Evolutionary conservation across 2,113 vertebrate species (phyloP).

Genomic region (Heterotilapia buettikoferi): DNA sequence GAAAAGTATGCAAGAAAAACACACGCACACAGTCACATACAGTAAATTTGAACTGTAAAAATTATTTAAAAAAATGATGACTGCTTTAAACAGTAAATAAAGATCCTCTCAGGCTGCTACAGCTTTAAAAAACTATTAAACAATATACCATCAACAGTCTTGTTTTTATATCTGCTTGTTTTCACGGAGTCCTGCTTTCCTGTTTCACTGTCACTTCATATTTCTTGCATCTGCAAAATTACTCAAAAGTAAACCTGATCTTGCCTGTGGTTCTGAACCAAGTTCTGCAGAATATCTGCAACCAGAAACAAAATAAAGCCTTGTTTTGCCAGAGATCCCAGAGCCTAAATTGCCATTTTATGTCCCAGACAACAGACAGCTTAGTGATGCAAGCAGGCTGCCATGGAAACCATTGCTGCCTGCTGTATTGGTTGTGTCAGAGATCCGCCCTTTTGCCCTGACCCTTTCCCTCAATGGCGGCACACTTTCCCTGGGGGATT

Average conservation of each 20-base stretch:
- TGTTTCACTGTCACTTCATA: not conserved
- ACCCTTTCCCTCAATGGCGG: constrained; percentile 43
- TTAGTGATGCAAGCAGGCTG: constrained; percentile 42
- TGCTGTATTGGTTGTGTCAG: constrained; percentile 42
- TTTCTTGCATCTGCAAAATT: not conserved
- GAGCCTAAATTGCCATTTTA: constrained; percentile 8
- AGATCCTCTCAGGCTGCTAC: not conserved
- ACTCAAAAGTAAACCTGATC: not conserved
- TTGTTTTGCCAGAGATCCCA: constrained; percentile 1
- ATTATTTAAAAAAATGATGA: fast-evolving
- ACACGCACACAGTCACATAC: not conserved
- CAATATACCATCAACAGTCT: not conserved
- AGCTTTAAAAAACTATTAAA: not conserved
- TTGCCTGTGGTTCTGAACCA: not conserved
- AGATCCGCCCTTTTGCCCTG: constrained; percentile 46
- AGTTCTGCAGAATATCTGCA: not conserved
- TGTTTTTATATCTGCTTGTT: not conserved
- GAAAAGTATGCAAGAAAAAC: not conserved
- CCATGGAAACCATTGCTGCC: constrained; percentile 47
- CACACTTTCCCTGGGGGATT: constrained; percentile 71
- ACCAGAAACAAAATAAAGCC: constrained; percentile 10
- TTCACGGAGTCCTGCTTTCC: not conserved
- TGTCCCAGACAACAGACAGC: constrained; percentile 29
- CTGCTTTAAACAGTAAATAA: not conserved
- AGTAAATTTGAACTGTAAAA: not conserved